These are phyloP conservation scores for Xylota sylvarum DNA, from an alignment of 2,888 invertebrate genomes.

Conservation along the genomic window DNA sequence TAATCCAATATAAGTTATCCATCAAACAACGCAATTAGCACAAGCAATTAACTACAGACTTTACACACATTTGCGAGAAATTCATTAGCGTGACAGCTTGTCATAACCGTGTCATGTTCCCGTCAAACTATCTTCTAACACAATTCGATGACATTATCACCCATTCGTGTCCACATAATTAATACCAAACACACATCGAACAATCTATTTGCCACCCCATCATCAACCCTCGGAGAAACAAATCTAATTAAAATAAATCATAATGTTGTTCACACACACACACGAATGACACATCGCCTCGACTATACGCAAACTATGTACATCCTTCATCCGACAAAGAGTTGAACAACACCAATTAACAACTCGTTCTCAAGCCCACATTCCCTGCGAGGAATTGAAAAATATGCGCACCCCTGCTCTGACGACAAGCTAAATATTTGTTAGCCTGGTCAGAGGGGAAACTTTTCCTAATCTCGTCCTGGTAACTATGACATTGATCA, in stretches of 20 bases:
- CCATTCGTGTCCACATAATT: slow-evolving; percentile 16
- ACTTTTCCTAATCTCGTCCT: slow-evolving; percentile 42
- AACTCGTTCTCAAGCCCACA: slow-evolving; percentile 29
- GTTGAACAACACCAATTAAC: slow-evolving; percentile 66
- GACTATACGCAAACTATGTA: slow-evolving; percentile 27
- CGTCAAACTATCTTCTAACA: slow-evolving; percentile 12
- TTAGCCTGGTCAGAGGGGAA: slow-evolving; percentile 17
- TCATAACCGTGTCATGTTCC: slow-evolving; percentile 29
- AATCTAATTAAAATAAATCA: slow-evolving; percentile 45
- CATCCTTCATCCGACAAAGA: slow-evolving; percentile 44
- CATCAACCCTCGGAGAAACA: not conserved
- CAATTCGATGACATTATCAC: slow-evolving; percentile 6
- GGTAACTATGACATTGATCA: slow-evolving; percentile 66
- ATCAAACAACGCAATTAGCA: not conserved
- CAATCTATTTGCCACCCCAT: not conserved
- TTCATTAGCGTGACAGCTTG: slow-evolving; percentile 31
- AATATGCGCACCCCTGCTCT: slow-evolving; percentile 6
- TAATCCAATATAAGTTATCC: not conserved
- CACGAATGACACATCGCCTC: slow-evolving; percentile 12
- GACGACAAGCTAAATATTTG: slow-evolving; percentile 46
- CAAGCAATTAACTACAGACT: not conserved
- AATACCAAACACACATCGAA: not conserved
- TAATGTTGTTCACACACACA: slow-evolving; percentile 24
- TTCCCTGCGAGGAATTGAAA: slow-evolving; percentile 19
- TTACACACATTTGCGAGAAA: not conserved